Percentiles rank a stretch among this genome's conserved stretches.
Conservation (phyloP, 2,113 vertebrate species). For the Pontoporia blainvillei region DNA sequence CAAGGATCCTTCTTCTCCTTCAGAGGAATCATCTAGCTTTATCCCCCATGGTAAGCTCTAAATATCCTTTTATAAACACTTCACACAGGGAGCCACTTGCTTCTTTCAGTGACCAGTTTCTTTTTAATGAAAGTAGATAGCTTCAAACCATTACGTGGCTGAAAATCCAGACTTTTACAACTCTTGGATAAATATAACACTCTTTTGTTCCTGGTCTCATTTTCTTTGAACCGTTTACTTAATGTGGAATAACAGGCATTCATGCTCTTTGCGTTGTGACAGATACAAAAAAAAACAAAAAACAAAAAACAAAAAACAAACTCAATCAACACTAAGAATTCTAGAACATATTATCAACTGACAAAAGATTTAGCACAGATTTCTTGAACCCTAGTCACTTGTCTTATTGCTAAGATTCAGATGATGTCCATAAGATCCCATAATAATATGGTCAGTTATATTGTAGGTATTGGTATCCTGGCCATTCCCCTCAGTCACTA, state of each 20-base stretch:
- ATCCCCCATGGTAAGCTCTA: background rate
- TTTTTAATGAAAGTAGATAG: background rate
- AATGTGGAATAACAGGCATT: background rate
- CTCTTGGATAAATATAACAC: background rate
- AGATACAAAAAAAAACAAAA: constrained; percentile 17
- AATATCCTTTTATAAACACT: constrained; percentile 22
- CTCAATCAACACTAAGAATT: background rate
- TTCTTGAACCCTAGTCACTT: background rate
- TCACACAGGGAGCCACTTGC: background rate
- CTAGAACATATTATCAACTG: background rate
- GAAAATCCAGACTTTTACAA: constrained; percentile 18
- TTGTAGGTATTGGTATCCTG: background rate
- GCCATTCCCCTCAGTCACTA: background rate
- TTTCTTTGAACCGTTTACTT: background rate
- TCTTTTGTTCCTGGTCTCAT: background rate
- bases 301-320: constrained; percentile 28
- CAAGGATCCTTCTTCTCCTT: background rate
- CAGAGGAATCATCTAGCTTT: constrained; percentile 6
- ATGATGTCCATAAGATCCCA: background rate
- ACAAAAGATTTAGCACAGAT: background rate
- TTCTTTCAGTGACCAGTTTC: background rate
- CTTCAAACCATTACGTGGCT: background rate
- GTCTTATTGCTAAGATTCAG: background rate
- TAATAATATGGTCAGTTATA: background rate
- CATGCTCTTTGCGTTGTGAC: background rate